These are phyloP conservation scores for Dioctria linearis DNA, from an alignment of 2,888 invertebrate species.

Conservation along the genomic window DNA sequence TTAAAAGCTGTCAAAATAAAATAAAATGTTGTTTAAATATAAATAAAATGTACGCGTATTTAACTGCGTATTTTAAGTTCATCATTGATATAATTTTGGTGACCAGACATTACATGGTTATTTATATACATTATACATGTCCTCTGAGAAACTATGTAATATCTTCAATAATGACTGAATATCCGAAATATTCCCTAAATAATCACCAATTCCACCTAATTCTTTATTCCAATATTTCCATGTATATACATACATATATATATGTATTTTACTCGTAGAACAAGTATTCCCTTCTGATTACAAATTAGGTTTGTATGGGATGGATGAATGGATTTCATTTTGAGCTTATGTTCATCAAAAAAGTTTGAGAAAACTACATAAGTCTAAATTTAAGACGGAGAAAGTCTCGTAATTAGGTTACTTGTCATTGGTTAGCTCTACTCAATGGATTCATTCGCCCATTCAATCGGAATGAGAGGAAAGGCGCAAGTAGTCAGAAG, in stretches of 20 bases:
- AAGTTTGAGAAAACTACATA: conserved; percentile 49
- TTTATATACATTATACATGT: no score
- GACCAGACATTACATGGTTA: no score
- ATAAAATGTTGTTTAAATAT: no score
- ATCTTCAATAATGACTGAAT: neutral
- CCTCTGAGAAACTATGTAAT: no score
- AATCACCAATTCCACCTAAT: neutral
- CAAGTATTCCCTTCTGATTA: neutral
- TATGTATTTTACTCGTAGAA: no score
- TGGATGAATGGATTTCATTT: conserved; percentile 23
- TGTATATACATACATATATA: neutral
- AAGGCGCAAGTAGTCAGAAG: conserved; percentile 28
- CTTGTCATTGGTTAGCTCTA: conserved; percentile 47
- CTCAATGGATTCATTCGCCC: conserved; percentile 35
- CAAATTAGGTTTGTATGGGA: neutral
- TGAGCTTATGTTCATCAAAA: conserved; percentile 47
- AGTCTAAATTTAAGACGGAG: conserved; percentile 42
- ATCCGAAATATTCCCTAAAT: neutral
- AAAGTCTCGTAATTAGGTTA: conserved; percentile 50
- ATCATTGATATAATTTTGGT: no score
- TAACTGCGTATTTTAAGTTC: no score
- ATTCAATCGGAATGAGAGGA: conserved; percentile 23
- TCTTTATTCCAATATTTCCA: neutral
- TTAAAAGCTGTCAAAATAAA: no score
- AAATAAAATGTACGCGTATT: no score